These are phyloP conservation scores for Callitettix versicolor DNA, from an alignment of 1,140 invertebrate genomes.

Conservation along the genomic window DNA sequence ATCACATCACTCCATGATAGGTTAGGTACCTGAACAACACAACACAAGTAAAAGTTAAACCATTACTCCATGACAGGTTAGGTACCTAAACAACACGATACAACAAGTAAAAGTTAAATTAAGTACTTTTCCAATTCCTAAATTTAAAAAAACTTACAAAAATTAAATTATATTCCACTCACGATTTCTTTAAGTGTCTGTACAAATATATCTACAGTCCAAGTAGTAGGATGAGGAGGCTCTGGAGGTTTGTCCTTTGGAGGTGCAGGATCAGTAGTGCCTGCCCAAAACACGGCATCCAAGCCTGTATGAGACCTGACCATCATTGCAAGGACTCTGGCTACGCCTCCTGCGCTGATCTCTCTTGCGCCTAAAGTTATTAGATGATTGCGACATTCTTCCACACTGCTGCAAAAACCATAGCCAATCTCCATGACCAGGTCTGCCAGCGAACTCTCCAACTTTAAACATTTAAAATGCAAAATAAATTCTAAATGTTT, in stretches of 20 bases:
- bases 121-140: too few relatives aligned
- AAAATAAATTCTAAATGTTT: neutral
- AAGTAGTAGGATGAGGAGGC: constrained; percentile 45
- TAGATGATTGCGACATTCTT: constrained; percentile 79
- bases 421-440: constrained; percentile 84
- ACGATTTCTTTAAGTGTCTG: constrained; percentile 81
- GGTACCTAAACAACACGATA: constrained; percentile 39
- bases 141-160: too few relatives aligned
- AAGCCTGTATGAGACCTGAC: constrained; percentile 64
- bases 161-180: constrained; percentile 25
- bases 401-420: constrained; percentile 71
- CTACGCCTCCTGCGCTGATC: constrained; percentile 66
- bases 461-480: constrained; percentile 26
- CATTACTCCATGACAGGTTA: constrained; percentile 83
- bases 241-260: constrained; percentile 20
- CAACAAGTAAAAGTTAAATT: neutral
- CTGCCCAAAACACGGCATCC: constrained; percentile 40
- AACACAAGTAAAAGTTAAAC: constrained; percentile 1
- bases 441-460: constrained; percentile 64
- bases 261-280: constrained; percentile 22
- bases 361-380: constrained; percentile 62
- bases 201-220: constrained; percentile 90
- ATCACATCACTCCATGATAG: constrained; percentile 90
- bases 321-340: constrained; percentile 79
- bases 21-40: constrained; percentile 44